Evolutionary conservation across 1,140 invertebrate species (phyloP).

Genomic region (Heliconius eleuchia): DNA sequence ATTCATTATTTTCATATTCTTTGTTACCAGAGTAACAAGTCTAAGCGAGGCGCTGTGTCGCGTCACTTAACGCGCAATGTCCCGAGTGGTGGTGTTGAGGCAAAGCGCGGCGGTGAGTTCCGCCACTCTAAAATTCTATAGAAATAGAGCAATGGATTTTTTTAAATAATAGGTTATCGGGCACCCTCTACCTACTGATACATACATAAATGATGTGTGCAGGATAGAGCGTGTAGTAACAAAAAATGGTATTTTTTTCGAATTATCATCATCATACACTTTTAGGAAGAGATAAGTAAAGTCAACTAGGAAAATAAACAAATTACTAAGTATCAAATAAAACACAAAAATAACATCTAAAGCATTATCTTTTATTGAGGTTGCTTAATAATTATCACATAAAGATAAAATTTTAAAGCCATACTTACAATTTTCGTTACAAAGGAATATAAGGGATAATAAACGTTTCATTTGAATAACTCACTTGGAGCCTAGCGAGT

Average conservation of each 20-base stretch:
- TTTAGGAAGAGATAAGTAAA: no score
- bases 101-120: no score
- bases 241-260: no score
- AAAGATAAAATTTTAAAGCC: not conserved
- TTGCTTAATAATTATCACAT: conserved; percentile 4
- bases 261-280: no score
- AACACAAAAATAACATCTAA: conserved; percentile 1
- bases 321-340: not conserved
- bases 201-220: no score
- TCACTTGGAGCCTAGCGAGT: not conserved
- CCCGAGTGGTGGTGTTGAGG: no score
- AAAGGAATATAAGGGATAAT: not conserved
- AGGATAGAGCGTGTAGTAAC: no score
- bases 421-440: conserved; percentile 2
- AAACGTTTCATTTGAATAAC: conserved; percentile 11
- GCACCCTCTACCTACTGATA: no score
- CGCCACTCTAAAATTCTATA: no score
- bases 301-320: not conserved
- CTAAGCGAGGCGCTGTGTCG: not conserved
- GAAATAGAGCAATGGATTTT: no score
- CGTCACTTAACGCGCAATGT: not conserved
- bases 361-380: conserved; percentile 15
- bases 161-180: no score
- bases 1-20: not conserved
- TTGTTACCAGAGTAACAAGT: not conserved